A percentile compares a stretch with the other conserved stretches of the same genome.
Evolutionary conservation across 2,888 invertebrate species (phyloP).

Genomic region (Neria commutata): DNA sequence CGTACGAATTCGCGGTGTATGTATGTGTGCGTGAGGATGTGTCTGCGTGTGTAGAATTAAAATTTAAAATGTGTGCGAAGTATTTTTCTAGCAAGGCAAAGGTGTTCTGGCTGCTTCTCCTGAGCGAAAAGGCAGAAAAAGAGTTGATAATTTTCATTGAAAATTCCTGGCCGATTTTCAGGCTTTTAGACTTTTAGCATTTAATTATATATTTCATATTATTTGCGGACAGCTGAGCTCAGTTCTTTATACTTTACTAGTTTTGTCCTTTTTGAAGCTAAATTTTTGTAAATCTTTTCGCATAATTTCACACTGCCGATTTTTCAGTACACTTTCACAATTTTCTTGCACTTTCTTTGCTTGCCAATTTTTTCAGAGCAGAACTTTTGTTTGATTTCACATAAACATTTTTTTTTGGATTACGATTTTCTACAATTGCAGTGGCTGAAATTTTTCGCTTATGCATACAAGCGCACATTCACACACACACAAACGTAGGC

Average conservation of each 20-base stretch:
- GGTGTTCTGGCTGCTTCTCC: too few relatives aligned
- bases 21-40: slow-evolving; percentile 1
- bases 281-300: too few relatives aligned
- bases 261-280: too few relatives aligned
- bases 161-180: too few relatives aligned
- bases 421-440: background rate
- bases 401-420: slow-evolving; percentile 7
- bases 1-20: too few relatives aligned
- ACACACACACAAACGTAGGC: background rate
- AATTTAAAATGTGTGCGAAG: slow-evolving; percentile 14
- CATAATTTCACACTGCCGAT: too few relatives aligned
- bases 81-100: background rate
- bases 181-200: too few relatives aligned
- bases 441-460: background rate
- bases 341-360: background rate
- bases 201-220: too few relatives aligned
- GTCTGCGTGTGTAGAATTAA: slow-evolving; percentile 2
- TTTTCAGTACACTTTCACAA: background rate
- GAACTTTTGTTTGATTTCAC: background rate
- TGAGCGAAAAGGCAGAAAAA: too few relatives aligned
- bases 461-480: background rate
- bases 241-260: too few relatives aligned
- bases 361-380: background rate
- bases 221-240: too few relatives aligned
- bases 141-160: too few relatives aligned